A percentile compares a stretch with the other conserved stretches of the same genome.
These are phyloP conservation scores for Serinus canaria DNA, from an alignment of 2,113 vertebrate species.

Conservation along the genomic window DNA sequence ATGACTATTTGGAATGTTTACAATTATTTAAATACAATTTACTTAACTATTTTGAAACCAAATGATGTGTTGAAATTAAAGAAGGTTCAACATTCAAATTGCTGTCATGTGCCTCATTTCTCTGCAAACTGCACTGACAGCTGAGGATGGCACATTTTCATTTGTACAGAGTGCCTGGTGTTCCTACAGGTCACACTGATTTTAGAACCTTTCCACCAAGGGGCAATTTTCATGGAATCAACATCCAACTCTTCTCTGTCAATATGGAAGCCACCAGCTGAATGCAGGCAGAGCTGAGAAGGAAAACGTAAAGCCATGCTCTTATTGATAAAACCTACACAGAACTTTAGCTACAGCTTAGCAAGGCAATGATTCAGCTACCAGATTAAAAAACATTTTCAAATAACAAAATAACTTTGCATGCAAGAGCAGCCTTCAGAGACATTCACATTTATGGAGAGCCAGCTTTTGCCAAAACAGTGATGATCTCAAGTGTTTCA, in stretches of 20 bases:
- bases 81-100: slow-evolving; percentile 48
- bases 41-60: slow-evolving; percentile 71
- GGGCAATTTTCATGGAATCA: neutral
- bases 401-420: neutral
- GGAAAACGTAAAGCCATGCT: neutral
- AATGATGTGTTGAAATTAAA: slow-evolving; percentile 59
- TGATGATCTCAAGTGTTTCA: neutral
- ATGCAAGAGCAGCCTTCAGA: neutral
- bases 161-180: neutral
- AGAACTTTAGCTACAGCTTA: neutral
- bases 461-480: neutral
- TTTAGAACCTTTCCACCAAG: slow-evolving; percentile 2
- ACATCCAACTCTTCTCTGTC: neutral
- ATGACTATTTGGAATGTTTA: slow-evolving; percentile 63
- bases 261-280: neutral
- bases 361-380: neutral
- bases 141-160: slow-evolving; percentile 11
- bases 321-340: neutral
- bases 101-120: slow-evolving; percentile 26
- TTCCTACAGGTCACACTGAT: neutral
- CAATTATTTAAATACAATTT: slow-evolving; percentile 65
- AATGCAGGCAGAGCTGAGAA: neutral
- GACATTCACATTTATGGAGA: neutral
- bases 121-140: slow-evolving; percentile 13
- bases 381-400: neutral